A percentile compares a stretch with the other conserved stretches of the same genome.
phyloP scores from a whole-genome alignment of 2,888 invertebrate genomes.

The Caenorhabditis plicata region DNA sequence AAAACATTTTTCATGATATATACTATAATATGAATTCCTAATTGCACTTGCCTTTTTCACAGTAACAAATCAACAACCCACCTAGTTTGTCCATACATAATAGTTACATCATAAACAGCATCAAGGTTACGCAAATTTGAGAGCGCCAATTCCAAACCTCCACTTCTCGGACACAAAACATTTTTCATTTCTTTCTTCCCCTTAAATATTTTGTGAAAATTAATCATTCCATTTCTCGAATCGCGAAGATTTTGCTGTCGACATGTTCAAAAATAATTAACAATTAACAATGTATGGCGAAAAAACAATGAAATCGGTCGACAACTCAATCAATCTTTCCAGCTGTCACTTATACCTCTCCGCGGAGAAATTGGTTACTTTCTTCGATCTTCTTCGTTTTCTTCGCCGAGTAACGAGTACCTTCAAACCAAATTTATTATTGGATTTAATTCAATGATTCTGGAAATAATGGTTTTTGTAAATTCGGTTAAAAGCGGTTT shows the following conservation, averaged over 20 bases:
- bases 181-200: slow-evolving; percentile 34
- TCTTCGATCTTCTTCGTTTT: slow-evolving; percentile 38
- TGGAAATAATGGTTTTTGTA: too few species aligned
- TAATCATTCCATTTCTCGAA: too few species aligned
- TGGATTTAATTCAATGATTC: too few species aligned
- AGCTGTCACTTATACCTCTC: slow-evolving; percentile 6
- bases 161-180: slow-evolving; percentile 53
- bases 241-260: too few species aligned
- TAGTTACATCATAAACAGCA: slow-evolving; percentile 59
- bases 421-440: too few species aligned
- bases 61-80: slow-evolving; percentile 20
- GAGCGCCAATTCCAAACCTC: slow-evolving; percentile 55
- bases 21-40: not conserved
- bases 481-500: too few species aligned
- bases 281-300: not conserved
- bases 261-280: too few species aligned
- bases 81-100: slow-evolving; percentile 58
- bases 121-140: slow-evolving; percentile 46
- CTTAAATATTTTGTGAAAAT: slow-evolving; percentile 22
- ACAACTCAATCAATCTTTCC: not conserved
- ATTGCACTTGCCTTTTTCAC: not conserved
- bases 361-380: slow-evolving; percentile 41
- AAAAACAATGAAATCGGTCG: too few species aligned
- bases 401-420: slow-evolving; percentile 22
- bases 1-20: not conserved